A percentile compares a stretch with the other conserved stretches of the same genome.
phyloP scores from a whole-genome alignment of 2,113 vertebrate species.

The Porphyrio hochstetteri region DNA sequence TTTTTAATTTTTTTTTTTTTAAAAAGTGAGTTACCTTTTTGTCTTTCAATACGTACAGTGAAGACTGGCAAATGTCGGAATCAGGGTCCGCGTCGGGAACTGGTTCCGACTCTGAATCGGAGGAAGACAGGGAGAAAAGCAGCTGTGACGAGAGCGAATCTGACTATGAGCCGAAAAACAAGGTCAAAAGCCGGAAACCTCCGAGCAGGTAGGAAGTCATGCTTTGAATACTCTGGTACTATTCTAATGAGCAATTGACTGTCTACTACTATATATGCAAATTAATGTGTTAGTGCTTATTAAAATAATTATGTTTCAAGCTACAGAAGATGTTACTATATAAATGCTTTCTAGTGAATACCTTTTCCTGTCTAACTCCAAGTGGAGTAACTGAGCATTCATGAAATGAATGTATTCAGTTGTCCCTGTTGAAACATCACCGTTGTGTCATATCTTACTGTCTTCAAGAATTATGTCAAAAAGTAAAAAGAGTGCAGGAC shows the following conservation, averaged over 20 bases:
- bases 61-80: slow-evolving; percentile 89
- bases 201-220: slow-evolving; percentile 83
- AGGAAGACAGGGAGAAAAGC: slow-evolving; percentile 82
- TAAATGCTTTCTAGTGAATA: neutral
- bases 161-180: slow-evolving; percentile 96
- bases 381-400: neutral
- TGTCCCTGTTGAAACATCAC: neutral
- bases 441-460: neutral
- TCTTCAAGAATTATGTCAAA: slow-evolving; percentile 85
- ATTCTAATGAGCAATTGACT: neutral
- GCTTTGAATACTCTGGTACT: neutral
- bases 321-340: neutral
- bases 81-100: slow-evolving; percentile 84
- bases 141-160: slow-evolving; percentile 93
- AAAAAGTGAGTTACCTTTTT: neutral
- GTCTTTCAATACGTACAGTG: slow-evolving; percentile 69
- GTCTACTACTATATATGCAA: rapidly evolving
- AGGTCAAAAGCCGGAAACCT: slow-evolving; percentile 92
- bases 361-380: neutral
- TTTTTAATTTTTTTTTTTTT: too few relatives aligned
- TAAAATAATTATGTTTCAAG: neutral
- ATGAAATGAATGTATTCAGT: neutral
- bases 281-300: neutral
- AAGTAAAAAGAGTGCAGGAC: slow-evolving; percentile 86
- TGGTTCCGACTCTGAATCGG: slow-evolving; percentile 85